phyloP scores from a whole-genome alignment of 1,140 invertebrate genomes.

The Camponotus pennsylvanicus region DNA sequence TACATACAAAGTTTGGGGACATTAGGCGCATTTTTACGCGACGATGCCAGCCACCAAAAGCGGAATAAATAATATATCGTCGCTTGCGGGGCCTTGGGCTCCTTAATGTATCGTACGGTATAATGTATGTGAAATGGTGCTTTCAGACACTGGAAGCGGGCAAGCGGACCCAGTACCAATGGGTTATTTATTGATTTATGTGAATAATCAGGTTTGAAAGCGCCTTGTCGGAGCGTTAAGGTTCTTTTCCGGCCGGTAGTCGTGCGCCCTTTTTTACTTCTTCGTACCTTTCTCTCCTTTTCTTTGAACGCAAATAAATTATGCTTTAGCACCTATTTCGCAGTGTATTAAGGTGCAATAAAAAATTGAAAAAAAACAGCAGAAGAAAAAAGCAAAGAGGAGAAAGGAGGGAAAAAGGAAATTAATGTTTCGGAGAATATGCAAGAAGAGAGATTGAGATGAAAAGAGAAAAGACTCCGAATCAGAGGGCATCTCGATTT shows the following conservation, averaged over 20 bases:
- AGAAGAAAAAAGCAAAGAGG: neutral
- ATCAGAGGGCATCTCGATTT: conserved; percentile 50
- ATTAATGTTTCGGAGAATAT: neutral
- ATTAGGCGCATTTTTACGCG: conserved; percentile 75
- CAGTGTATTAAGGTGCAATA: conserved; percentile 45
- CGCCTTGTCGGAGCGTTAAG: conserved; percentile 71
- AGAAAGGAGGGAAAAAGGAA: neutral
- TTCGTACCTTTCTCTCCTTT: conserved; percentile 15
- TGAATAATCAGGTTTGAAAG: conserved; percentile 79
- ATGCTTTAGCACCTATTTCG: conserved; percentile 67
- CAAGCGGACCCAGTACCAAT: conserved; percentile 29
- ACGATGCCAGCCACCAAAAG: conserved; percentile 71
- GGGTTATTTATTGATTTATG: conserved; percentile 79
- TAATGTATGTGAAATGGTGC: conserved; percentile 75
- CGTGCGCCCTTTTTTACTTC: conserved; percentile 42
- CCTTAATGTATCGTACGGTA: conserved; percentile 65
- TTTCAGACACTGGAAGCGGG: conserved; percentile 52
- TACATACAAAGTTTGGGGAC: conserved; percentile 66
- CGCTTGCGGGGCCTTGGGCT: conserved; percentile 67
- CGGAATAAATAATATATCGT: conserved; percentile 77
- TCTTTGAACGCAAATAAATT: conserved; percentile 68
- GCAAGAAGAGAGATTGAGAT: neutral
- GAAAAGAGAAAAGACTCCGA: conserved; percentile 17
- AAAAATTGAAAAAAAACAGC: no score
- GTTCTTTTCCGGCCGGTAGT: conserved; percentile 68